These are phyloP conservation scores for Syrphus vitripennis DNA, from an alignment of 2,888 invertebrate species.

Conservation along the genomic window DNA sequence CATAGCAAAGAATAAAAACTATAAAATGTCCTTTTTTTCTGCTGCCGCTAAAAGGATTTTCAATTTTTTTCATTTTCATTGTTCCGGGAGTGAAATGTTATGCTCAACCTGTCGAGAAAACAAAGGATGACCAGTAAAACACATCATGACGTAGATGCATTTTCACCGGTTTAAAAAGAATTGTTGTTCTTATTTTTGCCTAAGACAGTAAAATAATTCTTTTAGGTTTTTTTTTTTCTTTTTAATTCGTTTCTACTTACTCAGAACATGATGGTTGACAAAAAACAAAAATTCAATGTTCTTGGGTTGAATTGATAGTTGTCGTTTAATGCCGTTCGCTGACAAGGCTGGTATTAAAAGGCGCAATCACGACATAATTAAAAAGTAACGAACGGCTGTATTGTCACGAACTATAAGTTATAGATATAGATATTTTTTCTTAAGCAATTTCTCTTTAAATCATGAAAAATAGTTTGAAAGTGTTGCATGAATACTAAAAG, in stretches of 20 bases:
- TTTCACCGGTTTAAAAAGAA: constrained; percentile 51
- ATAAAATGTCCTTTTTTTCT: not conserved
- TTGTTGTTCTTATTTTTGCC: not conserved
- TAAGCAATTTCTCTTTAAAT: too few species aligned
- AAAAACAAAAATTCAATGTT: not conserved
- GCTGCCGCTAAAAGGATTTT: not conserved
- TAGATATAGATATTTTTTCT: too few species aligned
- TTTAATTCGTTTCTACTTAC: constrained; percentile 1
- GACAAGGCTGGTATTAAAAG: not conserved
- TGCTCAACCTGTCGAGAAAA: constrained; percentile 55
- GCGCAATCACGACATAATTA: not conserved
- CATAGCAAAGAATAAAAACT: not conserved
- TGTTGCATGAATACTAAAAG: too few species aligned
- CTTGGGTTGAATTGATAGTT: not conserved
- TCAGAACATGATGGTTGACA: not conserved
- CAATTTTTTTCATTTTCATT: constrained; percentile 8
- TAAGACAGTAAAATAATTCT: constrained; percentile 41
- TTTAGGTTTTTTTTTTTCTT: not conserved
- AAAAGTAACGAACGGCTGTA: not conserved
- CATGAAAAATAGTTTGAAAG: too few species aligned
- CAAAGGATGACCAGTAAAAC: constrained; percentile 52
- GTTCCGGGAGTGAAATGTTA: constrained; percentile 64
- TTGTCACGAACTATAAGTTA: too few species aligned
- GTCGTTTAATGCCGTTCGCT: not conserved
- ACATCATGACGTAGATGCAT: constrained; percentile 69